Conservation (phyloP, 2,797 vertebrate genomes). For the Phataginus tricuspis region DNA sequence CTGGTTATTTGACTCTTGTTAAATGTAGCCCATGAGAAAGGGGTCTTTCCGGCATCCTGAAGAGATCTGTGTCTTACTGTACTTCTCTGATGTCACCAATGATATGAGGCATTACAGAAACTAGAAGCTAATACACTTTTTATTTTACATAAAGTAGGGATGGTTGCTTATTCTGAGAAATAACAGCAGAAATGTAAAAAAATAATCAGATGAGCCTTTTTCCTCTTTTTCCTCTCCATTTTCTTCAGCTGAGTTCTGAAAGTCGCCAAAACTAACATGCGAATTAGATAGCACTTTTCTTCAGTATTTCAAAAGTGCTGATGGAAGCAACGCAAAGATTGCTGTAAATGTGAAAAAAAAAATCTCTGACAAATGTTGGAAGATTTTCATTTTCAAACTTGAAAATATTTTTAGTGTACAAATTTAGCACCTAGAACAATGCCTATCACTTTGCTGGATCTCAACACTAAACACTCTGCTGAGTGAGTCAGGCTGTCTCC, state of each 20-base stretch:
- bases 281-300: not conserved
- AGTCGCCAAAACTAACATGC: not conserved
- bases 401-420: conserved; percentile 11
- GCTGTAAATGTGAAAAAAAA: not conserved
- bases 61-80: not conserved
- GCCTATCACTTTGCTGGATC: not conserved
- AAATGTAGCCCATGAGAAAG: not conserved
- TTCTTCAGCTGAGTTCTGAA: not conserved
- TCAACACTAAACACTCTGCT: not conserved
- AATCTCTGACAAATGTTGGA: not conserved
- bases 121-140: not conserved
- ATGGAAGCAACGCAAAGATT: conserved; percentile 30
- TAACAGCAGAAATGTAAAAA: not conserved
- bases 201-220: not conserved
- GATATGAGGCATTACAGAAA: not conserved
- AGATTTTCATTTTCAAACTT: conserved; percentile 28
- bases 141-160: not conserved
- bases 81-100: not conserved
- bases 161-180: not conserved
- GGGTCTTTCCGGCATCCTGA: not conserved
- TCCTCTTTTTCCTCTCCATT: not conserved
- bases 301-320: conserved; percentile 41
- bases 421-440: conserved; percentile 16
- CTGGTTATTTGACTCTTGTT: not conserved
- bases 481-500: not conserved